Base-by-base conservation (phyloP, 53 echinoderm and acorn worm genomes). In the Patiria pectinifera region DNA sequence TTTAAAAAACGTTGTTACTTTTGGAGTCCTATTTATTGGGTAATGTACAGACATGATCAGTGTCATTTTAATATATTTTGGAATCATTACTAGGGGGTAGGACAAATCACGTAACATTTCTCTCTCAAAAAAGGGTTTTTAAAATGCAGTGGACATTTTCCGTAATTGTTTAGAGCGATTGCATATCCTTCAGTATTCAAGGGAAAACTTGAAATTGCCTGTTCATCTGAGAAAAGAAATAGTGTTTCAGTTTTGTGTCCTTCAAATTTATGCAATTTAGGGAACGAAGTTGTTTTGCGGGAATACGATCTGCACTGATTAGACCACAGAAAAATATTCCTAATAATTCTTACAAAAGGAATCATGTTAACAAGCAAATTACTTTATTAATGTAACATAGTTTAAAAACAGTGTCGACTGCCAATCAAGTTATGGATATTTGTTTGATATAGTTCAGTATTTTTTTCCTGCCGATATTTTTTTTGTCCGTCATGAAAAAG, bases 331-430 rank as follows among this genome's bases (percentile, higher is more conserved):
- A 83, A 26, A 13, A 53, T 6, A 53, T 6, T 53, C 53, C 5
- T 53, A 53, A 53, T 8, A 35, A 53, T 53, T 53, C 53, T 53
- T 53, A 53, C 53, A 59, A 59, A 23, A 23, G 59, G 15, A 53
- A 47, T 85, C 59, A 16, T 48, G 35, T 82, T 45, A 63, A 6
- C 59, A 60, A 78, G 62, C 87, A 78, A 48, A 76, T 81, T 47
- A 88, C 26, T 14, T 86, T 43, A 43, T 90, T 90, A 81, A 66
- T 90, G 90, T 90, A 90, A 62, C 24, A 90, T 81, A 90, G 90
- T 80, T 80, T 66, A 35, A 14, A 19, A 63, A 45, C 62, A 62
- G 44, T 81, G 90, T 90, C 81, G 48, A 66, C 24, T 80, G 90
- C 90, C 90, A 90, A 69, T 90, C 35, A 62, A 43, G 84, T 15